phyloP scores from a whole-genome alignment of 2,888 invertebrate genomes.

The Callosobruchus maculatus region DNA sequence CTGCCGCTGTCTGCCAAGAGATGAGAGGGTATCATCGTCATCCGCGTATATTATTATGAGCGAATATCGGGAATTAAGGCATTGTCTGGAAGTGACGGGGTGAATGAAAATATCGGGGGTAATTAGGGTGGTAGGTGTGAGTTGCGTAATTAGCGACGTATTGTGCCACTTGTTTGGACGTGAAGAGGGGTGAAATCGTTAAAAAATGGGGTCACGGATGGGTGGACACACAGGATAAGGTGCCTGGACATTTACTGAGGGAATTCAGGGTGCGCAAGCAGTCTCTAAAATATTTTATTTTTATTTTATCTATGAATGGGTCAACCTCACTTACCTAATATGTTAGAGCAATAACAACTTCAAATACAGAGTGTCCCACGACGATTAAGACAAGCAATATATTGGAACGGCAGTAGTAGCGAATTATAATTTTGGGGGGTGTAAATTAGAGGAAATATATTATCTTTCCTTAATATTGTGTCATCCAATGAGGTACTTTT shows the following conservation, averaged over 20 bases:
- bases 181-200: background rate
- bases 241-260: background rate
- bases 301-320: no score
- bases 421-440: no score
- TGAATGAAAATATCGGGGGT: background rate
- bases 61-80: background rate
- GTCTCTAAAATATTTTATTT: no score
- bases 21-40: background rate
- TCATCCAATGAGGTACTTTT: no score
- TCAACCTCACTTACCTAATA: no score
- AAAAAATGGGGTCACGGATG: background rate
- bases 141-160: background rate
- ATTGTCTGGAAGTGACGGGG: background rate
- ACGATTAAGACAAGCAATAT: no score
- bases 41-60: background rate
- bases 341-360: no score
- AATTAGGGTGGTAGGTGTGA: background rate
- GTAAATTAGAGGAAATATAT: no score
- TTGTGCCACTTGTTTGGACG: background rate
- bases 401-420: no score
- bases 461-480: no score
- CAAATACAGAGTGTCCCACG: no score
- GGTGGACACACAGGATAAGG: background rate
- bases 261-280: background rate
- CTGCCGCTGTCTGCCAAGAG: background rate